A percentile compares a stretch with the other conserved stretches of the same genome.
Conservation (phyloP, 2,888 invertebrate genomes). For the Argyresthia goedartella region DNA sequence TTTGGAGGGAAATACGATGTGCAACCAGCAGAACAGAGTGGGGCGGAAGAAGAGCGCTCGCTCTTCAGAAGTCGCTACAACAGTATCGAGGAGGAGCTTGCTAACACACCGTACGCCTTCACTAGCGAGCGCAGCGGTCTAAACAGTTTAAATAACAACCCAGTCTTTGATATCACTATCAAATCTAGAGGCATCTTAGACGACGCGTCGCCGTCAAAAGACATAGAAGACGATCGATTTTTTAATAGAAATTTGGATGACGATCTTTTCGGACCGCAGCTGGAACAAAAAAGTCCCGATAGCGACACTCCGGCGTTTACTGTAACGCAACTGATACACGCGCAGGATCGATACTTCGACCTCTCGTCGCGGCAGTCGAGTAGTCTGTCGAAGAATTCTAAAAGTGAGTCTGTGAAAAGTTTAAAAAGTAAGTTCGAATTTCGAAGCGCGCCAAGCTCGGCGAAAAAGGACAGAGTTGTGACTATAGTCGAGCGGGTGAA, state of each 20-base stretch:
- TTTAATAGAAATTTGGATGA: conserved; percentile 28
- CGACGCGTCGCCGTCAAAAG: conserved; percentile 39
- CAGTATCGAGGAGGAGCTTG: conserved; percentile 60
- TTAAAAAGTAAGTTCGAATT: conserved; percentile 23
- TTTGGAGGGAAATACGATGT: conserved; percentile 53
- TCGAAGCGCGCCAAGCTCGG: conserved; percentile 31
- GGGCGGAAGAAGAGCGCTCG: conserved; percentile 32
- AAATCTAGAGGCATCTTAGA: conserved; percentile 18
- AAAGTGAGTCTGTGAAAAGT: conserved; percentile 7
- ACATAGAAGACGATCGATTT: conserved; percentile 48
- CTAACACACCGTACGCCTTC: conserved; percentile 66
- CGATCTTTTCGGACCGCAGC: conserved; percentile 37
- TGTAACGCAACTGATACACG: conserved; percentile 56
- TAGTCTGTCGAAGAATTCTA: conserved; percentile 17
- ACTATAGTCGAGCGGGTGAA: conserved; percentile 15
- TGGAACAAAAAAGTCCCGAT: conserved; percentile 24
- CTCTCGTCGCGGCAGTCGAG: conserved; percentile 32
- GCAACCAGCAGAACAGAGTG: conserved; percentile 19
- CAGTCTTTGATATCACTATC: conserved; percentile 44
- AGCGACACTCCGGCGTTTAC: conserved; percentile 45
- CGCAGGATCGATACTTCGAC: conserved; percentile 59
- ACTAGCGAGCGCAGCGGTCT: conserved; percentile 38
- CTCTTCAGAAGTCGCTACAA: conserved; percentile 63
- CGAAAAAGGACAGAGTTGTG: conserved; percentile 13
- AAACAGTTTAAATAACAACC: conserved; percentile 21